Percentiles rank a stretch among this genome's conserved stretches.
These are phyloP conservation scores for Spondyliosoma cantharus DNA, from an alignment of 2,797 vertebrate species.

Conservation along the genomic window DNA sequence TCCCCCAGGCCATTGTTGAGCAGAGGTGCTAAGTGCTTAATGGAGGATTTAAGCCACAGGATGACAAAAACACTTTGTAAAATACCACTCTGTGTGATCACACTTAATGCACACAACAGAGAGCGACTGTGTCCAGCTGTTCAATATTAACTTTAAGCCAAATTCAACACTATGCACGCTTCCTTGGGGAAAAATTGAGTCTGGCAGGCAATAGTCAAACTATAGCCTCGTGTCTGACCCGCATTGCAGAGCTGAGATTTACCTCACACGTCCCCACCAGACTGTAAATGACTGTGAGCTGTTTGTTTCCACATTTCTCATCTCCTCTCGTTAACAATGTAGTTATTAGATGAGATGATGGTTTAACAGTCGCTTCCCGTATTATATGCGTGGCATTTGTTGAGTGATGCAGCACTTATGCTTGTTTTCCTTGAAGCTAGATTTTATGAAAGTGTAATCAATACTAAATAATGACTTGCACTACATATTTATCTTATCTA, in stretches of 20 bases:
- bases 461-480: neutral
- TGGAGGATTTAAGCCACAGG: conserved; percentile 33
- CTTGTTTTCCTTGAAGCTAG: neutral
- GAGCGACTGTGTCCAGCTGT: neutral
- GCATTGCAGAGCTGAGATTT: neutral
- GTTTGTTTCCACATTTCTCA: neutral
- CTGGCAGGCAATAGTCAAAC: conserved; percentile 11
- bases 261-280: neutral
- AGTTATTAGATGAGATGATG: neutral
- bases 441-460: neutral
- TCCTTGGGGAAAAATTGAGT: neutral
- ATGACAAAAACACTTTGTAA: conserved; percentile 7
- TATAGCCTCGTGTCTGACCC: neutral
- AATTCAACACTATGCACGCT: neutral
- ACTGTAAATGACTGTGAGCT: neutral
- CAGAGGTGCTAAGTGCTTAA: conserved; percentile 25
- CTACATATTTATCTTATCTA: neutral
- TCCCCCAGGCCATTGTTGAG: neutral
- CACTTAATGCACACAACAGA: conserved; percentile 1
- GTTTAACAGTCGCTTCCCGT: neutral
- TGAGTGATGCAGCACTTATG: neutral
- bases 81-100: conserved; percentile 25
- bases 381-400: neutral
- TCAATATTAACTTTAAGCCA: conserved; percentile 9
- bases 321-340: neutral